These are phyloP conservation scores for Papilio aristodemus DNA, from an alignment of 1,140 invertebrate genomes.

Conservation along the genomic window DNA sequence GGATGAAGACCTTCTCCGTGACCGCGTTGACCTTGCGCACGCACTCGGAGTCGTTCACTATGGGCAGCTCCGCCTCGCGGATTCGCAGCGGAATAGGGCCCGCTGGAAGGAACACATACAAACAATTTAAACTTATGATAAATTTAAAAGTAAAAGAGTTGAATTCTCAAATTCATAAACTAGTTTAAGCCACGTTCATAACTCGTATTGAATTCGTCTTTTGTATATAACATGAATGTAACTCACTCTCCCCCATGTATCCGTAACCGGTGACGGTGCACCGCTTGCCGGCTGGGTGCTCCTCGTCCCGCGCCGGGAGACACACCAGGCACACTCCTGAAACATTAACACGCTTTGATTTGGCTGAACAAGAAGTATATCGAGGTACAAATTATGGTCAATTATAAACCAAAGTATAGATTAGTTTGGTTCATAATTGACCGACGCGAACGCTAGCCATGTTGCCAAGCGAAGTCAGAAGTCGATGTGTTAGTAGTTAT, in stretches of 20 bases:
- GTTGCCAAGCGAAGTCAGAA: too few species aligned
- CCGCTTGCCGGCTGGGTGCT: conserved; percentile 91
- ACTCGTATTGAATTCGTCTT: too few species aligned
- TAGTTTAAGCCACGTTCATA: too few species aligned
- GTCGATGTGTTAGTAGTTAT: too few species aligned
- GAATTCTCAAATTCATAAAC: too few species aligned
- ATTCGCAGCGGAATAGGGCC: conserved; percentile 94
- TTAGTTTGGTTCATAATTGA: too few species aligned
- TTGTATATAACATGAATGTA: too few species aligned
- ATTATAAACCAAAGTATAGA: too few species aligned
- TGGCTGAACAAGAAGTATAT: neutral
- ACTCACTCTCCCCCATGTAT: conserved; percentile 94
- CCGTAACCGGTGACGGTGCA: conserved; percentile 97
- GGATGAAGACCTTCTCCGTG: conserved; percentile 95
- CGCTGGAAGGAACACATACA: conserved; percentile 80
- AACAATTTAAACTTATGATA: too few species aligned
- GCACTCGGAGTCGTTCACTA: conserved; percentile 95
- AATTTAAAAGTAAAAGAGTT: too few species aligned
- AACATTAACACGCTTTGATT: conserved; percentile 19
- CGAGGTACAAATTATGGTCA: neutral
- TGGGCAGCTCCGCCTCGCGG: conserved; percentile 94
- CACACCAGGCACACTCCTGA: conserved; percentile 88
- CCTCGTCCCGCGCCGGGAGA: conserved; percentile 91
- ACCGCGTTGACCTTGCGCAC: conserved; percentile 95
- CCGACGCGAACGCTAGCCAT: too few species aligned